Conservation (phyloP, 2,113 vertebrate genomes). For the Cyphomyrus discorhynchus region DNA sequence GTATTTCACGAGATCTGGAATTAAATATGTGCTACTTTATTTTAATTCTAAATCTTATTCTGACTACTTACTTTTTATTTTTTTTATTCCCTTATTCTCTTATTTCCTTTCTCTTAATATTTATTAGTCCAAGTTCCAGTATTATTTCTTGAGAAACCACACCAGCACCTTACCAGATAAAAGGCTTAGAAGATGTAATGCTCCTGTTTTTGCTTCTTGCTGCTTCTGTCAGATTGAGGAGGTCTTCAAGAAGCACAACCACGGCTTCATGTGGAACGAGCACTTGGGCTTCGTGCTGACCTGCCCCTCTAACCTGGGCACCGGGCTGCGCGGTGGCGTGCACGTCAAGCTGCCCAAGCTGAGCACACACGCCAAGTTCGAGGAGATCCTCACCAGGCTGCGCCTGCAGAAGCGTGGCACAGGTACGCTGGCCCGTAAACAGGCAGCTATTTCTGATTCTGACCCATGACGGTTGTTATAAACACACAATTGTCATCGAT, state of each 20-base stretch:
- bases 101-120: background rate
- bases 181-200: background rate
- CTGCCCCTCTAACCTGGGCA: conserved; percentile 89
- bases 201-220: background rate
- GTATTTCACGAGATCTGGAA: background rate
- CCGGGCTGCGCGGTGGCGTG: conserved; percentile 83
- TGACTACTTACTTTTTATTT: background rate
- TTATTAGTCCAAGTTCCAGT: background rate
- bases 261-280: conserved; percentile 89
- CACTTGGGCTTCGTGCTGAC: conserved; percentile 87
- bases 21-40: background rate
- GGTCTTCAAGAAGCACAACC: conserved; percentile 82
- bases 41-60: background rate
- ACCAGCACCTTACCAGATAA: background rate
- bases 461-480: background rate
- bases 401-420: conserved; percentile 93
- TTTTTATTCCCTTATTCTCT: background rate
- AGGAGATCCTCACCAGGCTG: conserved; percentile 79
- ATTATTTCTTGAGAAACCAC: background rate
- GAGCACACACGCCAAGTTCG: conserved; percentile 84
- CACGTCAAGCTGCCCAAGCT: conserved; percentile 83
- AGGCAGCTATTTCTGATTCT: background rate
- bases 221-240: conserved; percentile 73
- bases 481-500: background rate
- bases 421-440: conserved; percentile 50